Evolutionary conservation across 2,888 invertebrate species (phyloP), one percentile per base, ranked within the genome.

Genomic region (Hypomecis punctinalis): DNA sequence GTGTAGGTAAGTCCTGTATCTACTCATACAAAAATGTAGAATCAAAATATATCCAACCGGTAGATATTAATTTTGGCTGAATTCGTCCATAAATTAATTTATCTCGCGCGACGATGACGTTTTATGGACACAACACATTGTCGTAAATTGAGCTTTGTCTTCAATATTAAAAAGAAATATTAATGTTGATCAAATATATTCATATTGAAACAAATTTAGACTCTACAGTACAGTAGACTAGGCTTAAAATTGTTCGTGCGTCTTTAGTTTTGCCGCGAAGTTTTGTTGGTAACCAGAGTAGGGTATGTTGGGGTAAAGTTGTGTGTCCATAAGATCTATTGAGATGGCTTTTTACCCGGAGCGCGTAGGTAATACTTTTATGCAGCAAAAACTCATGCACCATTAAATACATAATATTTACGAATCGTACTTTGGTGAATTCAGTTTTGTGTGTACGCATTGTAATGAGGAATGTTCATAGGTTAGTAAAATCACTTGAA

Each of bases 61-160:
- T 5, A 0, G 0, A 5, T 2, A 10, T 5, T 11, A 45, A 45
- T 11, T 11, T 1, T 46, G 8, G 46, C 2, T 23, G 3, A 46
- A 46, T 45, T 75, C 77, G 78, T 68, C 73, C 81, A 85, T 90
- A 90, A 89, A 91, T 90, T 88, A 82, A 89, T 89, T 88, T 89
- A 77, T 71, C 66, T 72, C 68, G 64, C 54, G 55, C 57, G 60
- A 66, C 72, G 76, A 80, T 80, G 81, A 82, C 82, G 78, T 76
- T 73, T 73, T 72, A 76, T 64, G 54, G 63, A 76, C 52, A 58
- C 23, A 63, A 76, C 85, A 86, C 87, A 86, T 85, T 83, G 84
- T 85, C 67, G 79, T 82, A 81, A 84, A 85, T 79, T 77, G 74
- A 79, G 85, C 84, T 83, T 81, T 82, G 77, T 84, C 81, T 80